Conservation (phyloP, 2,888 invertebrate species). For the Megalurothrips usitatus region DNA sequence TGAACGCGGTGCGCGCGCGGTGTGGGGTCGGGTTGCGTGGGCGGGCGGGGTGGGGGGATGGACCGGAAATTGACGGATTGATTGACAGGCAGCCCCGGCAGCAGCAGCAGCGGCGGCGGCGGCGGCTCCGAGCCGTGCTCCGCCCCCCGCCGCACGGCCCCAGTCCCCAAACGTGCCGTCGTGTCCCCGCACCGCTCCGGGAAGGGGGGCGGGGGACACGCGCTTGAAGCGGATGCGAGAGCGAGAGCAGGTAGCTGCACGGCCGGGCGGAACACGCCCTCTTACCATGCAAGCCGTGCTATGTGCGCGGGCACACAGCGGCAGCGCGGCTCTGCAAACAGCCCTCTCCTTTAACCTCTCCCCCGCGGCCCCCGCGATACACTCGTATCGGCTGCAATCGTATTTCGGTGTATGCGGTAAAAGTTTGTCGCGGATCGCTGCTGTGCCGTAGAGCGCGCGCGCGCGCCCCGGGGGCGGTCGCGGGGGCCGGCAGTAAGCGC, state of each 20-base stretch:
- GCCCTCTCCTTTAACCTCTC: background rate
- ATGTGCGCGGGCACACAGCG: background rate
- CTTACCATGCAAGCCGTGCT: too few species aligned
- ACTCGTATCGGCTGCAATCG: background rate
- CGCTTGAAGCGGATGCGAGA: too few species aligned
- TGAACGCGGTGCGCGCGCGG: too few species aligned
- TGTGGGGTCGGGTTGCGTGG: too few species aligned
- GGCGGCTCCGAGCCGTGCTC: background rate
- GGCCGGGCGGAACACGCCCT: too few species aligned
- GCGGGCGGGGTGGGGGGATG: too few species aligned
- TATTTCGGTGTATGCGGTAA: too few species aligned
- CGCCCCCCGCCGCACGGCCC: background rate
- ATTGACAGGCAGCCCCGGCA: background rate
- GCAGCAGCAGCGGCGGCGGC: background rate
- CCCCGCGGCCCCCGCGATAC: background rate
- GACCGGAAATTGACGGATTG: slow-evolving; percentile 16
- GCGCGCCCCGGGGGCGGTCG: background rate
- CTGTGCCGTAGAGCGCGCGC: too few species aligned
- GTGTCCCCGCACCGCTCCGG: too few species aligned
- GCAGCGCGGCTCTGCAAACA: background rate
- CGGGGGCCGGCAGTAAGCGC: background rate
- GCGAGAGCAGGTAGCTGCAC: too few species aligned
- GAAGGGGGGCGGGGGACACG: too few species aligned
- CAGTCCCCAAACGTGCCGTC: background rate
- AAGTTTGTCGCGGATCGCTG: too few species aligned